Percentiles rank a stretch among this genome's conserved stretches.
phyloP scores from a whole-genome alignment of 2,113 vertebrate genomes.

The Tachysurus vachellii region DNA sequence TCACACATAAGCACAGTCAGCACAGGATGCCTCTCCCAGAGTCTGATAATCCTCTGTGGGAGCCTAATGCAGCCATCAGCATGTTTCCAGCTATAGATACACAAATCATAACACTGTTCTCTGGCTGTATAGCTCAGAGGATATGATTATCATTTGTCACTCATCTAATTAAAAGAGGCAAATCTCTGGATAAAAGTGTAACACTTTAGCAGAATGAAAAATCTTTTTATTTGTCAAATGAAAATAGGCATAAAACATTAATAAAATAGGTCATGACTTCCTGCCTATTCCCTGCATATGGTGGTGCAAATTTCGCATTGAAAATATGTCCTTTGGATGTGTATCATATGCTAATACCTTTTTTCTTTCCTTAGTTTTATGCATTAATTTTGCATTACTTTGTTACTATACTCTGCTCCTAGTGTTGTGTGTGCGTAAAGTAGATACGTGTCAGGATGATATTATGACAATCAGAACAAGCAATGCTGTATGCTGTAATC shows the following conservation, averaged over 20 bases:
- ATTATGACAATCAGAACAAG: not conserved
- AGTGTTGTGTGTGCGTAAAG: not conserved
- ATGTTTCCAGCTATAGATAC: not conserved
- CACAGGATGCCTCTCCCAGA: conserved; percentile 44
- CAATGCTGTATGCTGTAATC: conserved; percentile 7
- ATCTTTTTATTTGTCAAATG: not conserved
- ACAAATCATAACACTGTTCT: not conserved
- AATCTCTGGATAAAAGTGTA: not conserved
- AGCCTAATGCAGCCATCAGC: conserved; percentile 7
- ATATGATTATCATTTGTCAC: not conserved
- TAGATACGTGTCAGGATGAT: not conserved
- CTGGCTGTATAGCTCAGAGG: not conserved
- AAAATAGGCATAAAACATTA: not conserved
- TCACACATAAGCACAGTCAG: not conserved
- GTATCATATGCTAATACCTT: not conserved
- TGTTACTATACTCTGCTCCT: not conserved
- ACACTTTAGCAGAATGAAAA: not conserved
- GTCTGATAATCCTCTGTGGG: conserved; percentile 25
- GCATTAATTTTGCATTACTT: not conserved
- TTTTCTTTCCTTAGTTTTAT: not conserved
- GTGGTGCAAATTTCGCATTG: not conserved
- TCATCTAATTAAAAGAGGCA: not conserved
- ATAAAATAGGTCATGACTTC: not conserved
- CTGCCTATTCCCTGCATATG: not conserved
- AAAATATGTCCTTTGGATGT: not conserved